Base-by-base conservation (phyloP, 1,140 invertebrate species). In the Drosophila parvula region DNA sequence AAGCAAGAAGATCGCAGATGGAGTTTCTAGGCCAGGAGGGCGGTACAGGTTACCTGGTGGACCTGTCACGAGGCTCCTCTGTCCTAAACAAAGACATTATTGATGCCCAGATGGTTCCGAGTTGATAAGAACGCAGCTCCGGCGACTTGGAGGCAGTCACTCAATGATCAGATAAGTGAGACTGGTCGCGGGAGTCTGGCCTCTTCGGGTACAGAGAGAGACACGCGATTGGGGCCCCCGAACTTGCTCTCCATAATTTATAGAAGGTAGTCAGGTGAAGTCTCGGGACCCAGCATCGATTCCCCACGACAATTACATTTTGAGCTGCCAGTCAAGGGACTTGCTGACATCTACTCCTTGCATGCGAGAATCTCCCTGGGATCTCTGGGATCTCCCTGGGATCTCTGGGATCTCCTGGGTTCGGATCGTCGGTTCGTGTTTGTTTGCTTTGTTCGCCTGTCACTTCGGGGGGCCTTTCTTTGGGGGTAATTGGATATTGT, bases 181-280 rank as follows among this genome's bases (percentile, higher is more conserved):
- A 63, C 16, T 16, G 14, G 40, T 56, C 56, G 48, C 48, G 57
- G 59, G 68, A 74, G 71, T 62, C 68, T 55, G 60, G 27, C 41
- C 28, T 50, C 30, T 14, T 9, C n/a, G 48, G 32, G n/a, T n/a
- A n/a, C n/a, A n/a, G 30, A 40, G 14, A 48, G 50, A 34, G 44
- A 75, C 71, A 75, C 53, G 73, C 60, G 73, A 56, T 65, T 65
- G 64, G 65, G 22, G 22, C 34, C 30, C 30, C 70, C 28, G 48
- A 55, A 36, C 43, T 50, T 77, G 86, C 79, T 80, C 75, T 80
- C 84, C 79, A 89, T 89, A 88, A 88, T 88, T 88, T 88, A 88
- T 89, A 80, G 85, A 84, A 73, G 80, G 84, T 70, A 88, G 84
- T 88, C 84, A 88, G 84, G 84, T 88, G 84, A 88, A 88, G 80